phyloP scores from a whole-genome alignment of 2,113 vertebrate species.

The Camelus dromedarius region DNA sequence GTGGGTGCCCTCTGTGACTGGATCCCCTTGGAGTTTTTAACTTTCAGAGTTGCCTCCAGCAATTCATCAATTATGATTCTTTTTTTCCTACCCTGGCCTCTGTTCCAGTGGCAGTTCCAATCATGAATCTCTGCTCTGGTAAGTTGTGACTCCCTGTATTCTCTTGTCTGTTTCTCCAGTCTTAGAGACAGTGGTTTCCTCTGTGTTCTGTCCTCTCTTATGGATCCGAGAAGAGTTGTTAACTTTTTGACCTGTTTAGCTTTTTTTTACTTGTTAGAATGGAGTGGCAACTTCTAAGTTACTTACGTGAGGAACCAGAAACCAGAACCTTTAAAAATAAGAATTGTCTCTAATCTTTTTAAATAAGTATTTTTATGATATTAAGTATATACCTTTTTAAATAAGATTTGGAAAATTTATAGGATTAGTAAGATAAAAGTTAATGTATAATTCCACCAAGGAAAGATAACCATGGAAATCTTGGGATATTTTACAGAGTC shows the following conservation, averaged over 20 bases:
- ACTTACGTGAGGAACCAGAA: neutral
- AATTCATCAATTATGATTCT: neutral
- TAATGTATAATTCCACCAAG: neutral
- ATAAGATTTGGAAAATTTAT: neutral
- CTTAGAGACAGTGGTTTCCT: neutral
- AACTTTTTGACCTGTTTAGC: neutral
- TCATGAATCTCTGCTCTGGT: neutral
- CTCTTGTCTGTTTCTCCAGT: neutral
- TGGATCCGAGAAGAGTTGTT: neutral
- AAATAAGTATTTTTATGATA: neutral
- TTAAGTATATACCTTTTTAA: neutral
- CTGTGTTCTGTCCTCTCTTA: neutral
- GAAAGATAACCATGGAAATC: neutral
- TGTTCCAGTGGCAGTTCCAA: neutral
- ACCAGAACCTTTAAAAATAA: neutral
- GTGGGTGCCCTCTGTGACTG: neutral
- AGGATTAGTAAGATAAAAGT: neutral
- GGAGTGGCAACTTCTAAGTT: neutral
- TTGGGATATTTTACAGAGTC: neutral
- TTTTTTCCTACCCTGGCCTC: neutral
- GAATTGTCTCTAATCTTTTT: neutral
- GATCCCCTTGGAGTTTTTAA: neutral
- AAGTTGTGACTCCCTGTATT: neutral
- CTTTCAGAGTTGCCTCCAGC: neutral
- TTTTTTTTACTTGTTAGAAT: neutral